phyloP scores from a whole-genome alignment of 2,113 vertebrate genomes.

The Takifugu flavidus region DNA sequence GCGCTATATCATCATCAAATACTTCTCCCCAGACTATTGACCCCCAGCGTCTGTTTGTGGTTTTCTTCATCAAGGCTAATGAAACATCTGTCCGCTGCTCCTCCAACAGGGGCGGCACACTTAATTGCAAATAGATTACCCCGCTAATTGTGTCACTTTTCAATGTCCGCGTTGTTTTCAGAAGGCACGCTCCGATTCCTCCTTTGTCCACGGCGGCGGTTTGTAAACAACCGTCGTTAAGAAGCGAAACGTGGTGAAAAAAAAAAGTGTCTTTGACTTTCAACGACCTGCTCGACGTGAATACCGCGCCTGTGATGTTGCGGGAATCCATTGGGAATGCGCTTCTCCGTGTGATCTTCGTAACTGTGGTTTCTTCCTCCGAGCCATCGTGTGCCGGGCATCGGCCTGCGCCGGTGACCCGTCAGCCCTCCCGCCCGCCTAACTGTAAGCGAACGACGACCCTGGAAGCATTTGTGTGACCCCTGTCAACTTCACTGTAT shows the following conservation, averaged over 20 bases:
- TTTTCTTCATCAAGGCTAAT: slow-evolving; percentile 60
- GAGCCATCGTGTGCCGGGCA: background rate
- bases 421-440: slow-evolving; percentile 5
- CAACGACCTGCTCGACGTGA: no score
- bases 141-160: slow-evolving; percentile 61
- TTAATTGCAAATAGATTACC: slow-evolving; percentile 65
- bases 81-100: slow-evolving; percentile 64
- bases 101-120: slow-evolving; percentile 42
- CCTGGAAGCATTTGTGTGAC: slow-evolving; percentile 2
- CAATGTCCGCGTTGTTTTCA: slow-evolving; percentile 34
- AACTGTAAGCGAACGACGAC: slow-evolving; percentile 17
- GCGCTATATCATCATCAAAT: slow-evolving; percentile 52
- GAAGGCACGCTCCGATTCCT: background rate
- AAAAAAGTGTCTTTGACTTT: no score
- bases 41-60: slow-evolving; percentile 62
- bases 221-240: slow-evolving; percentile 1
- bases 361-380: background rate
- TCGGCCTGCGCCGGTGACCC: slow-evolving; percentile 1
- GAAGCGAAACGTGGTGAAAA: no score
- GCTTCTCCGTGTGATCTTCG: background rate
- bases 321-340: background rate
- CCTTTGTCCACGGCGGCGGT: background rate
- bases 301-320: no score
- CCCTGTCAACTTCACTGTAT: slow-evolving; percentile 1
- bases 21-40: slow-evolving; percentile 56